Evolutionary conservation across 2,888 invertebrate species (phyloP).

Genomic region (Synergus laeviventris): DNA sequence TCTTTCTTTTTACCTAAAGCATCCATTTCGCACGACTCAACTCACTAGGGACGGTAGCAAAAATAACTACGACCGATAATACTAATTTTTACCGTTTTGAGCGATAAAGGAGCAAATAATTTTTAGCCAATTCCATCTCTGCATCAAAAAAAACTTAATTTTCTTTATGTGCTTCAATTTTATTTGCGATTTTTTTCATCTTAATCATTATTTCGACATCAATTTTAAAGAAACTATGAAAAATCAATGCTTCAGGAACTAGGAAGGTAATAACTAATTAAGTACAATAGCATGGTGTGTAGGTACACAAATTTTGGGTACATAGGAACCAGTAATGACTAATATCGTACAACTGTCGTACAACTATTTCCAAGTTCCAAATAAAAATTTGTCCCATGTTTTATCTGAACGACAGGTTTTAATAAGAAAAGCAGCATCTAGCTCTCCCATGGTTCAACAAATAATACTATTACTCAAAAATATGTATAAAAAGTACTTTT

Average conservation of each 20-base stretch:
- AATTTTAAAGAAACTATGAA: background rate
- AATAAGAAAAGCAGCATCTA: slow-evolving; percentile 45
- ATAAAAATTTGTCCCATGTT: background rate
- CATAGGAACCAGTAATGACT: background rate
- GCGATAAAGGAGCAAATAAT: background rate
- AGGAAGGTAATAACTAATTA: background rate
- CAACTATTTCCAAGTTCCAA: background rate
- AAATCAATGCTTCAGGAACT: background rate
- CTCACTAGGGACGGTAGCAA: too few species aligned
- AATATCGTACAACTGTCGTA: background rate
- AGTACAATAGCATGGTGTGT: background rate
- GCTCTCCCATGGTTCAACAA: slow-evolving; percentile 51
- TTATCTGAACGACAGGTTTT: background rate
- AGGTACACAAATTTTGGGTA: background rate
- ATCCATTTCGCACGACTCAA: too few species aligned
- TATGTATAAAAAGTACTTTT: slow-evolving; percentile 47
- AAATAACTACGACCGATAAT: background rate
- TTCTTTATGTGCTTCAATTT: background rate
- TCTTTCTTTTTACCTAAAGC: background rate
- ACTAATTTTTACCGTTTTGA: background rate
- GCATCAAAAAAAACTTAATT: background rate
- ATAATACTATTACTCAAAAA: slow-evolving; percentile 48
- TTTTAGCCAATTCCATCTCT: background rate
- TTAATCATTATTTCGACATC: background rate
- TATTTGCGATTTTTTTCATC: background rate